Conservation (phyloP, 2,797 vertebrate species). For the Petrocephalus schoutedeni region DNA sequence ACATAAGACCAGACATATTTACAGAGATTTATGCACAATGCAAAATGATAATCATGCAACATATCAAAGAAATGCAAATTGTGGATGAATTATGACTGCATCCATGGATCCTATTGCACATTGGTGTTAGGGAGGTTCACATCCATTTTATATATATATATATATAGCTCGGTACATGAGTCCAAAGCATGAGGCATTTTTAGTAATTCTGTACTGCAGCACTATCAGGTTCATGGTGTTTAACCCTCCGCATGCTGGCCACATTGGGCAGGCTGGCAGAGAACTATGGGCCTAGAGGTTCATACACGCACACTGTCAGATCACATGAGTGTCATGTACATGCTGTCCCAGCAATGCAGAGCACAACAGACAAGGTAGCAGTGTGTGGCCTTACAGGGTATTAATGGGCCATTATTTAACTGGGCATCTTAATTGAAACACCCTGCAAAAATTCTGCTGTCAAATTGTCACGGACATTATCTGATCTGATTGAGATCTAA, state of each 20-base stretch:
- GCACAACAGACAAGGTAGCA: not conserved
- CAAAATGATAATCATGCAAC: not conserved
- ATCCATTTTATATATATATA: not conserved
- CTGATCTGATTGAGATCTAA: not conserved
- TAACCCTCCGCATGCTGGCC: not conserved
- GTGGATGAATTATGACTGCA: not conserved
- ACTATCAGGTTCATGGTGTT: not conserved
- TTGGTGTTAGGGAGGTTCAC: not conserved
- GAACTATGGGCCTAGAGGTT: not conserved
- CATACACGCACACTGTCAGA: not conserved
- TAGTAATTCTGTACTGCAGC: not conserved
- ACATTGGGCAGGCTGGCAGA: not conserved
- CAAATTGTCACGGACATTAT: not conserved
- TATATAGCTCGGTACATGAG: not conserved
- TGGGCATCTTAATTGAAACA: not conserved
- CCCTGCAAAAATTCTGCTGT: not conserved
- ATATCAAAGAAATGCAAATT: not conserved
- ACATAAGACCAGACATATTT: not conserved
- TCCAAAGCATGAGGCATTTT: not conserved
- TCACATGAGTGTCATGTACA: not conserved
- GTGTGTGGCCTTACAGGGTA: too few species aligned
- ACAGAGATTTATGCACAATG: not conserved
- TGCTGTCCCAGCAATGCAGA: not conserved
- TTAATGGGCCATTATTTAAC: not conserved
- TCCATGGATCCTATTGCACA: not conserved